Base-by-base conservation (phyloP, 2,888 invertebrate genomes). In the Chorisops tibialis region DNA sequence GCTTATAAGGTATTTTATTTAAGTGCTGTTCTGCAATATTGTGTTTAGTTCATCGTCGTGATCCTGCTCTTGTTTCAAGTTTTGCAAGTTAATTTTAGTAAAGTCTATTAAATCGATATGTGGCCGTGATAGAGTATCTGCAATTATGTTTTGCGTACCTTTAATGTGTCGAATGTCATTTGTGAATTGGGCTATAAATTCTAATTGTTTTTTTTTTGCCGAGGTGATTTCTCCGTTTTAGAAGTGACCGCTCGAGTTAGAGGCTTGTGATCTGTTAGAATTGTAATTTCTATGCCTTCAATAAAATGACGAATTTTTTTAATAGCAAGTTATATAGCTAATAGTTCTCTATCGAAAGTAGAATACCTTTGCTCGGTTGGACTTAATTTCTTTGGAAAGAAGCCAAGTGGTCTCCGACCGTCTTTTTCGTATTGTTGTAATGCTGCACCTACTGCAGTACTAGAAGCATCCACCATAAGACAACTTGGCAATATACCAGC, bases 301-400 rank as follows among this genome's bases (percentile, higher is more conserved):
- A 37, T 51, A 12, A 50, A 51, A 1, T 41, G 14, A 1, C 45
- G 19, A 24, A 54, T 39, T 2, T 21, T 6, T 22, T n/a, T 22
- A 9, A 70, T 74, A 68, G 78, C 77, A 0, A 77, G 49, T 68
- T 74, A 70, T 30, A 72, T 67, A 5, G 70, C 63, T 62, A 77
- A 78, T 58, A 73, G 65, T 49, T 70, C 69, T 1, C 76, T 67
- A 0, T 72, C 70, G 22, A 68, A 64, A 49, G 30, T 30, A 1
- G 74, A 77, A 1, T 75, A 72, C 5, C 72, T 74, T 11, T 24
- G 49, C 61, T 77, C 70, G 0, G 73, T 59, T 1, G 69, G 60
- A 21, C 61, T 67, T 1, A 76, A 62, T 24, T 72, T 73, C 47
- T 66, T 66, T 1, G 73, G 74, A 60, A 72, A 75, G 61, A 74